Evolutionary conservation across 2,797 vertebrate species (phyloP).

Genomic region (Phoeniculus purpureus): DNA sequence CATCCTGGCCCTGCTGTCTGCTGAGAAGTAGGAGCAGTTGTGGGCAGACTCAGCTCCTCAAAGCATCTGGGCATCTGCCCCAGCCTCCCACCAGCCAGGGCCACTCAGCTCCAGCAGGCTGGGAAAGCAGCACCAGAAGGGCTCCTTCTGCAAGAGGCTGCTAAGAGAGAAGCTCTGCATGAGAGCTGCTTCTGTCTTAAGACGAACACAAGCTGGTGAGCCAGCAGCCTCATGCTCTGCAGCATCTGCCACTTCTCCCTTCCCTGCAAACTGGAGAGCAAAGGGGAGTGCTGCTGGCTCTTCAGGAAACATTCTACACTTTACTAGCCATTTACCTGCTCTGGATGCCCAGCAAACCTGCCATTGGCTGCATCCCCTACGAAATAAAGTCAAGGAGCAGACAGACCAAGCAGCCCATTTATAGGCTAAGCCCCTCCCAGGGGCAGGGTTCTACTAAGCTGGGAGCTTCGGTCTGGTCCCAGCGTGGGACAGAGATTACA

Average conservation of each 20-base stretch:
- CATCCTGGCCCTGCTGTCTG: rapidly evolving
- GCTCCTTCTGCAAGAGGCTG: neutral
- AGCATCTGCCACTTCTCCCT: slow-evolving; percentile 35
- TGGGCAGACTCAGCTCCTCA: neutral
- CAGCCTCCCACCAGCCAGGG: rapidly evolving
- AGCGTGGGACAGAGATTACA: neutral
- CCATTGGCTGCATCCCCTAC: neutral
- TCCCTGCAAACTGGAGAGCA: neutral
- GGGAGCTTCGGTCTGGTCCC: neutral
- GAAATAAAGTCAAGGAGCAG: neutral
- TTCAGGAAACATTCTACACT: neutral
- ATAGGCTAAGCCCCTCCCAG: neutral
- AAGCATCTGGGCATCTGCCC: neutral
- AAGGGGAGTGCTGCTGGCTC: neutral
- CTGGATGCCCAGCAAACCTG: neutral
- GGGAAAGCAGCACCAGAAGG: neutral
- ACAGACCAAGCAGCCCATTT: neutral
- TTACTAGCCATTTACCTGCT: neutral
- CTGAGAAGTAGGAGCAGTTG: neutral
- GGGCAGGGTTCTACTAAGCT: slow-evolving; percentile 28
- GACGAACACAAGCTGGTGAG: neutral
- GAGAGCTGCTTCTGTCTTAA: neutral
- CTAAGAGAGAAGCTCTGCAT: neutral
- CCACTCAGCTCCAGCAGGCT: neutral
- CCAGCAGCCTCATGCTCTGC: neutral